phyloP scores from a whole-genome alignment of 2,888 invertebrate species.

The Atherix ibis region DNA sequence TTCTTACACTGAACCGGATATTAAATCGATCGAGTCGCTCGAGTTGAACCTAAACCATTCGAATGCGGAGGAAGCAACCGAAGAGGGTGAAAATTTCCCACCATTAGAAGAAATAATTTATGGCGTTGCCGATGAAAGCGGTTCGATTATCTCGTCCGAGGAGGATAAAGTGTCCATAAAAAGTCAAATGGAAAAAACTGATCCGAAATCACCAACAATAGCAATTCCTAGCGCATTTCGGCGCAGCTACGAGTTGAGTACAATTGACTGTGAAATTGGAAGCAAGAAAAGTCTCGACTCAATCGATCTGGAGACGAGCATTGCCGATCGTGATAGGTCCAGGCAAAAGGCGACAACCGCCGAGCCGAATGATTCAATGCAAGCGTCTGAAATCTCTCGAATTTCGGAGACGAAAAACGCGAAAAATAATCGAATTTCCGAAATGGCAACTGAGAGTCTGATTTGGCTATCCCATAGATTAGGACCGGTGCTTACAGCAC shows the following conservation, averaged over 20 bases:
- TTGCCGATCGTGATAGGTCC: conserved; percentile 3
- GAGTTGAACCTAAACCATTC: conserved; percentile 34
- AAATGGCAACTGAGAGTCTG: conserved; percentile 74
- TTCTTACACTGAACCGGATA: conserved; percentile 19
- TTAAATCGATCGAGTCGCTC: conserved; percentile 32
- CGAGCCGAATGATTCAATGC: conserved; percentile 22
- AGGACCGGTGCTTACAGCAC: conserved; percentile 86
- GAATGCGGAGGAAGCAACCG: conserved; percentile 37
- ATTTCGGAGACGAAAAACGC: conserved; percentile 25
- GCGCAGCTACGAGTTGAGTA: conserved; percentile 35
- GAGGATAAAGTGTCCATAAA: conserved; percentile 26
- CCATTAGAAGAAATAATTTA: conserved; percentile 33
- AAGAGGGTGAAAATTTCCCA: conserved; percentile 26
- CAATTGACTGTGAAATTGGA: conserved; percentile 46
- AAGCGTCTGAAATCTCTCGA: conserved; percentile 28
- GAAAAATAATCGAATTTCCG: conserved; percentile 48
- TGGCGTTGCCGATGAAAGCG: conserved; percentile 24
- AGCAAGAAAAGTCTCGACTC: conserved; percentile 40
- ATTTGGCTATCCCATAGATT: conserved; percentile 86
- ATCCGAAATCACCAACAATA: conserved; percentile 48
- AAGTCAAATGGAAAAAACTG: conserved; percentile 21
- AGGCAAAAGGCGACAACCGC: too few species aligned
- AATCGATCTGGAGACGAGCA: conserved; percentile 23
- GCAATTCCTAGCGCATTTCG: conserved; percentile 42
- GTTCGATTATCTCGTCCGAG: conserved; percentile 22